Evolutionary conservation across 2,113 vertebrate species (phyloP), one percentile per base, ranked within the genome.

Genomic region (Nesospiza acunhae): DNA sequence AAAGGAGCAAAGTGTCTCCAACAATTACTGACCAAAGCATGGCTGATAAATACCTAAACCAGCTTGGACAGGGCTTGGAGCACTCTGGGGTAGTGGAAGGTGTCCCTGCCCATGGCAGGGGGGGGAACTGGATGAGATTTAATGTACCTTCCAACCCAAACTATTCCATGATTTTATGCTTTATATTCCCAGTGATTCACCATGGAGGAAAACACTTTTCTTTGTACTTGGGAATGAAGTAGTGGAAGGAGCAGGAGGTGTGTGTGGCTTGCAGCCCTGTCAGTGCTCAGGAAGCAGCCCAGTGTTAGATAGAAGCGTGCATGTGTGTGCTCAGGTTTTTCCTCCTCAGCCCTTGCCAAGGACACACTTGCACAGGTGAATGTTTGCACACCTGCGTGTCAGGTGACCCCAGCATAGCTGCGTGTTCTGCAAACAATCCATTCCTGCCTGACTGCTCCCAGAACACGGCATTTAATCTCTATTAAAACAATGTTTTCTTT

Each of bases 1-100:
- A 59, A 11, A 26, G 58, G 15, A 35, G 15, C 35, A 37, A 60
- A 27, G 35, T 27, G 58, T 60, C 35, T 27, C 58, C 58, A 76
- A n/a, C 33, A 21, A 42, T 2, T 0, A 0, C 47, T 76, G 67
- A 3, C 50, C 44, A 68, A 47, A 7, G 22, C 7, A 0, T 21
- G 14, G 22, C 1, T 58, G 35, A 8, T 31, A 27, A 56, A 41
- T 56, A 17, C 18, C n/a, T 53, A 74, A 5, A 1, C 15, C 60
- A 74, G 37, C 7, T 2, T 59, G 86, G 37, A 44, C 0, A 1
- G 15, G 10, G 12, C 27, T 74, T 74, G 44, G 23, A 60, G 28
- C 60, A 67, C 0, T 6, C 37, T 67, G 53, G 33, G 28, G 1
- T 0, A 8, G 53, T 75, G 78, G 37, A 14, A 82, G 3, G 4